Conservation (phyloP, 2,888 invertebrate species). For the Drosophila mercatorum region DNA sequence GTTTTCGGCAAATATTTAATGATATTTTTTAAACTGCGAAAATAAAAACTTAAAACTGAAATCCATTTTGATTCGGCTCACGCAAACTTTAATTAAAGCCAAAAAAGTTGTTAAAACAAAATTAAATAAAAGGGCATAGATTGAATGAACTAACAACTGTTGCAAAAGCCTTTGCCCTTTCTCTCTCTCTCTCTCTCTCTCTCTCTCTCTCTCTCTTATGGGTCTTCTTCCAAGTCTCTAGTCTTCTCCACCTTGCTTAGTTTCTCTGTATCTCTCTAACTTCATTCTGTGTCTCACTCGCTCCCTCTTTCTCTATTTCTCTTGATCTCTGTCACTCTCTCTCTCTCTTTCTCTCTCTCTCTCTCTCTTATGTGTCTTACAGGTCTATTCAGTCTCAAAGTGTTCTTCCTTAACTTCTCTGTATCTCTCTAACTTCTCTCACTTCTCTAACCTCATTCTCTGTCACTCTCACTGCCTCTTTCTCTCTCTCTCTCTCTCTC, state of each 20-base stretch:
- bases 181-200: neutral
- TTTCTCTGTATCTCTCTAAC: no score
- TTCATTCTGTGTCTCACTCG: no score
- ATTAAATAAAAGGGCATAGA: no score
- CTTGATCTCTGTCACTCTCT: no score
- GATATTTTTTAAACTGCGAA: neutral
- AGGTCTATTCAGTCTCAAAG: no score
- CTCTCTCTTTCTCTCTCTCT: neutral
- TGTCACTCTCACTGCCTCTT: neutral
- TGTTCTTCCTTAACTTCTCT: neutral
- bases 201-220: neutral
- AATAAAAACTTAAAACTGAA: neutral
- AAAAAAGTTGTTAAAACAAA: neutral
- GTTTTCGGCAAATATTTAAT: no score
- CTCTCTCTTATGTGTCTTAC: neutral
- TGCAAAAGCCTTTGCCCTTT: no score
- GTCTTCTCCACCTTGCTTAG: no score
- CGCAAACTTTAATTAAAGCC: neutral
- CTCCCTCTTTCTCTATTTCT: no score
- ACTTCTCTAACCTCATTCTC: neutral
- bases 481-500: neutral
- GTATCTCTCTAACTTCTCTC: neutral
- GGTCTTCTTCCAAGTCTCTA: neutral
- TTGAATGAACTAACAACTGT: neutral
- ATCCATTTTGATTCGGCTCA: neutral